phyloP scores from a whole-genome alignment of 2,888 invertebrate genomes.

The Pyrrhia umbra region DNA sequence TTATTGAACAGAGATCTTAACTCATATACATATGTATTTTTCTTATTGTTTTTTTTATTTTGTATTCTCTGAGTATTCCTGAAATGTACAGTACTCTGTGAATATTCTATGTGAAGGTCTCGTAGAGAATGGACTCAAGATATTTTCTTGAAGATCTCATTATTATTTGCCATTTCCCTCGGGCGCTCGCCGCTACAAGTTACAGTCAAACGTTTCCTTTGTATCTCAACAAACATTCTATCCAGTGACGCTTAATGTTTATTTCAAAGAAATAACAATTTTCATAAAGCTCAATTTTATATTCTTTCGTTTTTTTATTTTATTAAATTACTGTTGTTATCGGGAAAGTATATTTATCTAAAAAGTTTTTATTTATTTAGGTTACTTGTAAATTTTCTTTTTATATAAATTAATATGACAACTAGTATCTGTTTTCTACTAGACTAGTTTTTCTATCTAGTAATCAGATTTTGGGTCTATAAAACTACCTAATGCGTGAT shows the following conservation, averaged over 20 bases:
- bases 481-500: too few relatives aligned
- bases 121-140: constrained; percentile 41
- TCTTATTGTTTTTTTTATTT: too few relatives aligned
- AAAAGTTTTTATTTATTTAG: not conserved
- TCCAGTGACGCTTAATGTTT: constrained; percentile 30
- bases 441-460: too few relatives aligned
- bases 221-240: constrained; percentile 48
- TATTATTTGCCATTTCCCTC: constrained; percentile 59
- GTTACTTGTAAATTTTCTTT: not conserved
- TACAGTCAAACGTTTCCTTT: constrained; percentile 54
- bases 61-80: not conserved
- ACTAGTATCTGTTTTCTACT: too few relatives aligned
- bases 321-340: not conserved
- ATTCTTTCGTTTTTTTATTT: not conserved
- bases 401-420: too few relatives aligned
- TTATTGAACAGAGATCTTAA: too few relatives aligned
- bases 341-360: not conserved
- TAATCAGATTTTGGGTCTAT: too few relatives aligned
- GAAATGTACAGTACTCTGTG: constrained; percentile 20
- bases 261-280: constrained; percentile 23
- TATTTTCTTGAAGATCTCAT: constrained; percentile 56
- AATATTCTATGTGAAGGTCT: constrained; percentile 59
- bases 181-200: constrained; percentile 41
- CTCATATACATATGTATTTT: too few relatives aligned
- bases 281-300: not conserved